Evolutionary conservation across 2,888 invertebrate species (phyloP).

Genomic region (Poecilus cupreus): DNA sequence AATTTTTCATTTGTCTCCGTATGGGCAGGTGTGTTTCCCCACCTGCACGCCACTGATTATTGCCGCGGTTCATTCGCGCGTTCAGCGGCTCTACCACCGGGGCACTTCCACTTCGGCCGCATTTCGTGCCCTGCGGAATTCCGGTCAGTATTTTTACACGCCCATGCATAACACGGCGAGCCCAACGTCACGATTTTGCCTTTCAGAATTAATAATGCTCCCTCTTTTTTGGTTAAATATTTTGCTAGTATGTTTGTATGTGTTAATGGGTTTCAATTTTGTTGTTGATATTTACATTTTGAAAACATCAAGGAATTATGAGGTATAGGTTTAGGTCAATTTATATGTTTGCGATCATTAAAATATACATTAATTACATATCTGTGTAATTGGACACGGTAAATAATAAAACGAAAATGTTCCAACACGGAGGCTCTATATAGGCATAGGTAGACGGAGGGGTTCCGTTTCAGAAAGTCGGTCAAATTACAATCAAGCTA

Average conservation of each 20-base stretch:
- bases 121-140: constrained; percentile 2
- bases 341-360: too few relatives aligned
- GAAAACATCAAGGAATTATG: not conserved
- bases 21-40: not conserved
- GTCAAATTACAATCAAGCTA: too few relatives aligned
- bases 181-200: not conserved
- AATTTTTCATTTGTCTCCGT: not conserved
- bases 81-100: too few relatives aligned
- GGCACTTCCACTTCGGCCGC: too few relatives aligned
- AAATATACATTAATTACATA: too few relatives aligned
- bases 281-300: not conserved
- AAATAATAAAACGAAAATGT: too few relatives aligned
- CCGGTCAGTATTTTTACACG: not conserved
- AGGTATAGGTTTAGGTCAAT: too few relatives aligned
- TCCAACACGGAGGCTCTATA: too few relatives aligned
- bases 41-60: not conserved
- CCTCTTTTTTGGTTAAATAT: not conserved
- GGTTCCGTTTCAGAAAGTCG: too few relatives aligned
- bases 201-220: not conserved
- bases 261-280: not conserved
- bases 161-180: not conserved
- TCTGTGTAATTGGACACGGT: too few relatives aligned
- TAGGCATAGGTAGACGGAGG: too few relatives aligned
- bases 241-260: not conserved
- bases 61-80: not conserved